Evolutionary conservation across 2,888 invertebrate species (phyloP).

Genomic region (Tanypteryx hageni): DNA sequence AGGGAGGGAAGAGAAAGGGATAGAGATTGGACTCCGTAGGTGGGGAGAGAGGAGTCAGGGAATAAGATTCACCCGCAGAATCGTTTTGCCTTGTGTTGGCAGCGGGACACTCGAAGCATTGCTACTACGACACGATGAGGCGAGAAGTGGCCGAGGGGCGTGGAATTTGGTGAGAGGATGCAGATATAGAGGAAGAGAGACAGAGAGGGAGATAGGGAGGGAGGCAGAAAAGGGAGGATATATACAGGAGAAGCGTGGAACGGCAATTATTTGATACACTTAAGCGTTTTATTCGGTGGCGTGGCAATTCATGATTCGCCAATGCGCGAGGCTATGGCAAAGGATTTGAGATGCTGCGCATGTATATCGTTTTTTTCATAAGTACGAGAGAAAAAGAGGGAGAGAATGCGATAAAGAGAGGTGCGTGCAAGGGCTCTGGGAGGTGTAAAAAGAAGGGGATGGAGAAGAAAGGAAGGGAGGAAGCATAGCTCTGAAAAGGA

Average conservation of each 20-base stretch:
- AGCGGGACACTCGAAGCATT: neutral
- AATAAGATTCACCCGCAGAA: neutral
- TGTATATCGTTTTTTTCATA: neutral
- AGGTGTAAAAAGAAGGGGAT: neutral
- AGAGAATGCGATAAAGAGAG: neutral
- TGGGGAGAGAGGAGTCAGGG: neutral
- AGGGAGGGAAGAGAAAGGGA: neutral
- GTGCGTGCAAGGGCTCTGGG: neutral
- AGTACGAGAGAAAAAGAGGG: neutral
- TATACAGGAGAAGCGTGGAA: neutral
- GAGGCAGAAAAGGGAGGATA: neutral
- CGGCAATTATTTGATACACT: neutral
- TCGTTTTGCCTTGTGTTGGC: neutral
- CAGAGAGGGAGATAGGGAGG: neutral
- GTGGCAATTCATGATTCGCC: slow-evolving; percentile 17
- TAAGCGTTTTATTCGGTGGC: neutral
- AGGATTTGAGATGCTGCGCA: neutral
- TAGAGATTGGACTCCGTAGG: neutral
- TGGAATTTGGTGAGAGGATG: neutral
- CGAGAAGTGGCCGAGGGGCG: neutral
- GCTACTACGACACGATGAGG: neutral
- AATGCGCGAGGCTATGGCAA: slow-evolving; percentile 1
- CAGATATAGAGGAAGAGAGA: too few relatives aligned
- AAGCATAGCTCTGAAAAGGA: neutral
- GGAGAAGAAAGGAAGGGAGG: neutral